Evolutionary conservation across 2,888 invertebrate genomes (phyloP).

Genomic region (Drosophila pseudotalamancana): DNA sequence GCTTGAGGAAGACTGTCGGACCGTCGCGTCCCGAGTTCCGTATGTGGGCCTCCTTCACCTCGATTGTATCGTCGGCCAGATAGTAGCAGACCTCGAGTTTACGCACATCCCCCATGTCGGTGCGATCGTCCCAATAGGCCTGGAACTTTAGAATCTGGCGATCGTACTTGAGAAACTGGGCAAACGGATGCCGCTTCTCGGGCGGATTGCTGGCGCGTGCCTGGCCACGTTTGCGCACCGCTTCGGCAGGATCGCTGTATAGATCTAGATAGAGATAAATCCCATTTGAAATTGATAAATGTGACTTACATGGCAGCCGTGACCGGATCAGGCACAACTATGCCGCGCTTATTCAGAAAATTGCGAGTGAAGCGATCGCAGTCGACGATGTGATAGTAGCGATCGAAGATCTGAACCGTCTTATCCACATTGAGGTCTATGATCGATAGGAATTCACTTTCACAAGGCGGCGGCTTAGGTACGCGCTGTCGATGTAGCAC

Average conservation of each 20-base stretch:
- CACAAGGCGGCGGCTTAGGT: conserved; percentile 89
- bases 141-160: conserved; percentile 90
- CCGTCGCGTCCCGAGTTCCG: conserved; percentile 90
- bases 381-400: conserved; percentile 91
- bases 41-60: conserved; percentile 90
- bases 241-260: conserved; percentile 84
- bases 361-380: conserved; percentile 94
- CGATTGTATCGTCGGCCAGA: conserved; percentile 94
- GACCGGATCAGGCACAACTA: conserved; percentile 91
- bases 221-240: conserved; percentile 74
- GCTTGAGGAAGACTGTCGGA: conserved; percentile 89
- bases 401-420: conserved; percentile 92
- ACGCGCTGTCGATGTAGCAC: conserved; percentile 93
- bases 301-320: conserved; percentile 83
- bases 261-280: not conserved
- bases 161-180: conserved; percentile 93
- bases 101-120: conserved; percentile 91
- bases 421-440: conserved; percentile 94
- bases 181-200: conserved; percentile 87
- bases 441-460: conserved; percentile 91
- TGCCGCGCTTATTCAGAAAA: conserved; percentile 93
- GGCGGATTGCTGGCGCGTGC: conserved; percentile 42
- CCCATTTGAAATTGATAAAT: not conserved
- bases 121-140: conserved; percentile 96
- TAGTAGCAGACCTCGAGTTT: conserved; percentile 93